A percentile compares a stretch with the other conserved stretches of the same genome.
phyloP scores from a whole-genome alignment of 2,888 invertebrate genomes.

The Hypomecis atomaria region DNA sequence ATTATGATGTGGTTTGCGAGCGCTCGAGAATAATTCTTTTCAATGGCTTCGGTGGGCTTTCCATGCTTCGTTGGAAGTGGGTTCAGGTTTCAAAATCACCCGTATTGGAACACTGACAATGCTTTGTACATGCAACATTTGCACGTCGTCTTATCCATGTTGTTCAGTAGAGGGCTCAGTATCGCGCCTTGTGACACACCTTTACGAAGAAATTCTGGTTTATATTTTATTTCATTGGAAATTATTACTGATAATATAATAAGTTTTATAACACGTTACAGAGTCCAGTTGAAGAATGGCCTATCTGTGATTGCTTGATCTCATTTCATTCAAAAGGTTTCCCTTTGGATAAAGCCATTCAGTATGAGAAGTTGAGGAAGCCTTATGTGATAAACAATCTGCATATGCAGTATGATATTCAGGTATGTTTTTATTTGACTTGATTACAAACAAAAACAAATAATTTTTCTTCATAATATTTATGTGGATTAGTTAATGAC shows the following conservation, averaged over 20 bases:
- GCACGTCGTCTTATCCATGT: conserved; percentile 26
- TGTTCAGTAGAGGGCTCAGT: conserved; percentile 33
- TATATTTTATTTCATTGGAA: neutral
- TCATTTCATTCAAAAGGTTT: conserved; percentile 99
- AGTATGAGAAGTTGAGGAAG: conserved; percentile 95
- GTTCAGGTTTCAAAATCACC: conserved; percentile 54
- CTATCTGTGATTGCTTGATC: conserved; percentile 98
- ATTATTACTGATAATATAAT: neutral
- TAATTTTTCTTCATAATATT: too few relatives aligned
- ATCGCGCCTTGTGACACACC: conserved; percentile 36
- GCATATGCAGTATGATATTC: conserved; percentile 99
- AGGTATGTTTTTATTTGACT: conserved; percentile 86
- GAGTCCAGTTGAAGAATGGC: conserved; percentile 99
- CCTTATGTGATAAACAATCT: conserved; percentile 99
- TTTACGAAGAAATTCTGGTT: conserved; percentile 7
- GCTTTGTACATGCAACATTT: conserved; percentile 33
- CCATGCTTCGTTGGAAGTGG: conserved; percentile 56
- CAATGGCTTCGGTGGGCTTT: conserved; percentile 56
- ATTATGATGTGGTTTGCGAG: conserved; percentile 24
- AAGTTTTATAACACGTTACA: conserved; percentile 61
- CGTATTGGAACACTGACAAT: conserved; percentile 31
- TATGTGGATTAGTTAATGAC: too few relatives aligned
- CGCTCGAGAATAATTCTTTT: conserved; percentile 50
- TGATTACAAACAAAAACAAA: too few relatives aligned
- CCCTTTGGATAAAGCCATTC: conserved; percentile 98